Base-by-base conservation (phyloP, 2,113 vertebrate genomes). In the Phalacrocorax aristotelis region DNA sequence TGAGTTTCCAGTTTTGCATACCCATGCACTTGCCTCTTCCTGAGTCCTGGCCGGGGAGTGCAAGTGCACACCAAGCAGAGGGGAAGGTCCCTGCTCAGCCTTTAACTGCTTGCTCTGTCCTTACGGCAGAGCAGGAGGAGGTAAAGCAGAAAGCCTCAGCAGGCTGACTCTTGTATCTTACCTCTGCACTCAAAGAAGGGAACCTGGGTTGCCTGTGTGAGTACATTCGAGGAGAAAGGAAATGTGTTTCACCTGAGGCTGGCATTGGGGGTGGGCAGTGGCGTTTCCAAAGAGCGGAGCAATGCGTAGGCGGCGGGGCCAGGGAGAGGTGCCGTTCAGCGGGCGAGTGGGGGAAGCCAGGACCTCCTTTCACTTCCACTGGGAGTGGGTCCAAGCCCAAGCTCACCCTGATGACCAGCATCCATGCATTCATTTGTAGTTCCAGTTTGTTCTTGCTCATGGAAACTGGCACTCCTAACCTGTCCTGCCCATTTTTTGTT, bases 201-300 rank as follows among this genome's bases (percentile, higher is more conserved):
- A 34, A 22, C 23, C 16, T 40, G n/a, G 22, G 61, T 20, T 91
- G 29, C 19, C 11, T 12, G 23, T 36, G 4, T 0, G 0, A 77
- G 36, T 16, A 9, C 16, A 1, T 61, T 1, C 61, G 21, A 18
- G 54, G 15, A 61, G 34, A 46, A 71, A 14, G 30, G 40, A 62
- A 54, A 8, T 46, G 15, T 36, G 11, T 44, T 62, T 62, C 71
- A 15, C 12, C 46, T 36, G 36, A 7, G 19, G 30, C 17, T 36
- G 61, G 48, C 55, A 32, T 6, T 21, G 51, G 6, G 25, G 13
- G 16, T 19, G 34, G 22, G 19, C 16, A 21, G 12, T 20, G 51
- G 18, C 51, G 55, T 66, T 70, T 27, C 40, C 0, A 0, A 55
- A n/a, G 27, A 72, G 10, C 5, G 6, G 38, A 55, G 49, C 4